phyloP scores from a whole-genome alignment of 2,797 vertebrate genomes.

The Chelon auratus region DNA sequence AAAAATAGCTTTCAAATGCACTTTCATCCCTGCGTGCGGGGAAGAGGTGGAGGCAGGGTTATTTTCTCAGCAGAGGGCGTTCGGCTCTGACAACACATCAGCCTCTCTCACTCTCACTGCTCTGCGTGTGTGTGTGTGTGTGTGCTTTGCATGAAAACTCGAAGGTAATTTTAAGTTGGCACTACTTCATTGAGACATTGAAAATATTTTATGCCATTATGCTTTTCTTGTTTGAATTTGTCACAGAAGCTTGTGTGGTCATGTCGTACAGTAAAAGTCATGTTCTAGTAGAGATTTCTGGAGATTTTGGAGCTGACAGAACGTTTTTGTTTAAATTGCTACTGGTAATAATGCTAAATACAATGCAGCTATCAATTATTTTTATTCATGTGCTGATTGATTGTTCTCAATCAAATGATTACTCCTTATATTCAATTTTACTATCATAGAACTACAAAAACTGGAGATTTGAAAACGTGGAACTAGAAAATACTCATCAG shows the following conservation, averaged over 20 bases:
- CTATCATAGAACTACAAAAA: not conserved
- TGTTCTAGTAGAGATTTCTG: not conserved
- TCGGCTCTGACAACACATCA: conserved; percentile 61
- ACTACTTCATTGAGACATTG: not conserved
- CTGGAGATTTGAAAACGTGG: not conserved
- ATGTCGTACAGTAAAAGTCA: not conserved
- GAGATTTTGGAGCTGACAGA: not conserved
- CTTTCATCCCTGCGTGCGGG: conserved; percentile 70
- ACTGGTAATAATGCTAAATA: not conserved
- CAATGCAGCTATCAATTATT: not conserved
- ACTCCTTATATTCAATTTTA: not conserved
- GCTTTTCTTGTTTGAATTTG: not conserved
- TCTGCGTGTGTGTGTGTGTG: conserved; percentile 20
- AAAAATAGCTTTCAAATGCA: conserved; percentile 78
- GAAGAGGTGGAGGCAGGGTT: conserved; percentile 62
- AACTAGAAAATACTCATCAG: not conserved
- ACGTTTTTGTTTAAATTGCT: not conserved
- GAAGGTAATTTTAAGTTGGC: conserved; percentile 6
- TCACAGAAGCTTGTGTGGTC: not conserved
- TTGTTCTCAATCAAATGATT: not conserved
- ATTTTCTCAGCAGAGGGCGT: conserved; percentile 71
- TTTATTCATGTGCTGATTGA: not conserved
- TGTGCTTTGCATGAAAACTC: conserved; percentile 10
- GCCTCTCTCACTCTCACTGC: conserved; percentile 36
- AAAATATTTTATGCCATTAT: not conserved